Evolutionary conservation across 2,113 vertebrate genomes (phyloP).

Genomic region (Actinemys pallida): DNA sequence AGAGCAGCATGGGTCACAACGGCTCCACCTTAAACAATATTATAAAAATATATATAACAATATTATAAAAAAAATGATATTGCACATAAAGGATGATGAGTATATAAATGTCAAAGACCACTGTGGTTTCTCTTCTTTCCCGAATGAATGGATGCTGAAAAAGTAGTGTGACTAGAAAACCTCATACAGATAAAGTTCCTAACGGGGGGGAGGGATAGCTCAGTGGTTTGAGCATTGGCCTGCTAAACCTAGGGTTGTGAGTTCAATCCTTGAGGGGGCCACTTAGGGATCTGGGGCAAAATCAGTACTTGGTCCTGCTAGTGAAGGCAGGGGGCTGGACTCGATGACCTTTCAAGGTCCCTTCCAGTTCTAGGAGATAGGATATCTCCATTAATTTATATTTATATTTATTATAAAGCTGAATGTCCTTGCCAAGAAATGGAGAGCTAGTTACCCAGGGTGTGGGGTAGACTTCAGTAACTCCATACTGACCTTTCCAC

Average conservation of each 20-base stretch:
- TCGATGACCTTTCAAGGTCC: no score
- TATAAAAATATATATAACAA: no score
- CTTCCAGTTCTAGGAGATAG: no score
- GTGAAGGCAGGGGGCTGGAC: no score
- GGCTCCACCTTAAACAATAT: constrained; percentile 4
- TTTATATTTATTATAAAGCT: not conserved
- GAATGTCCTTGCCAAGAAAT: not conserved
- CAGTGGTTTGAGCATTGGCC: no score
- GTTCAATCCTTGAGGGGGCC: no score
- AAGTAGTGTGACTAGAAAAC: fast-evolving
- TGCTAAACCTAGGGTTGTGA: no score
- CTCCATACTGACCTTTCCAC: constrained; percentile 5
- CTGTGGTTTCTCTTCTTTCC: not conserved
- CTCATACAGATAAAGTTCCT: not conserved
- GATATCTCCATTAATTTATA: no score
- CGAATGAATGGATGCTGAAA: not conserved
- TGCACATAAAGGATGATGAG: not conserved
- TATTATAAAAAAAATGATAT: not conserved
- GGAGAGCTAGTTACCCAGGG: not conserved
- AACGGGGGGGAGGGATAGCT: no score
- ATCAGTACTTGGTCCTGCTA: no score
- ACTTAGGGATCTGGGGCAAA: no score
- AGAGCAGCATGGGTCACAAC: not conserved
- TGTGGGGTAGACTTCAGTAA: not conserved
- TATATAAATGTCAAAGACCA: not conserved